Conservation (phyloP, 2,797 vertebrate genomes). For the Lates japonicus region DNA sequence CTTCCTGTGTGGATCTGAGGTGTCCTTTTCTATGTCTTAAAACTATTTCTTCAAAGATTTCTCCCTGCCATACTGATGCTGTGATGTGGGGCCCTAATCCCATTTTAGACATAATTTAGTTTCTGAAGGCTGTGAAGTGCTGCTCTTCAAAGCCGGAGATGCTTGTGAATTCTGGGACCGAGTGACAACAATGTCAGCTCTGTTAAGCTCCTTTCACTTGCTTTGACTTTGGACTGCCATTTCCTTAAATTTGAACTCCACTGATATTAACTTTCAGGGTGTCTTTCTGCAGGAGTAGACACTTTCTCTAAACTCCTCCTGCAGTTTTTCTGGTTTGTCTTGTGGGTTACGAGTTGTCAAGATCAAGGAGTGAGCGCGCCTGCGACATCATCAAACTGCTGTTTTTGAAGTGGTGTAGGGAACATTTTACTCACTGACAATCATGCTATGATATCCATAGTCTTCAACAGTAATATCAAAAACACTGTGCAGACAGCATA, state of each 20-base stretch:
- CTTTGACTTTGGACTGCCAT: slow-evolving; percentile 58
- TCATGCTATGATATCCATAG: background rate
- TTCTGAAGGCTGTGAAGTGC: slow-evolving; percentile 63
- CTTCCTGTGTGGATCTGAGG: slow-evolving; percentile 1
- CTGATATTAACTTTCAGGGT: slow-evolving; percentile 36
- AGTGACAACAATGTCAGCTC: slow-evolving; percentile 66
- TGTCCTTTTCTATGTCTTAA: slow-evolving; percentile 34
- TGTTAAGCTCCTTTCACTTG: slow-evolving; percentile 65
- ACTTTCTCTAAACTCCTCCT: slow-evolving; percentile 23
- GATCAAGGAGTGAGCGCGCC: slow-evolving; percentile 40
- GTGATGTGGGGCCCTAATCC: slow-evolving; percentile 69
- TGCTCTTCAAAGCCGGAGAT: slow-evolving; percentile 64
- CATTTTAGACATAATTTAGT: slow-evolving; percentile 66
- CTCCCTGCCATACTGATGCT: slow-evolving; percentile 49
- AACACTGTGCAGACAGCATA: background rate
- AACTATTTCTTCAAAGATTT: slow-evolving; percentile 65
- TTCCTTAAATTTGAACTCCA: slow-evolving; percentile 35
- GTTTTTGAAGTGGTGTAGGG: slow-evolving; percentile 9
- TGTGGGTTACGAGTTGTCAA: slow-evolving; percentile 35
- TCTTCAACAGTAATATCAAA: slow-evolving; percentile 8
- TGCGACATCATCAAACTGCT: slow-evolving; percentile 17
- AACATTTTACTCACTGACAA: slow-evolving; percentile 28
- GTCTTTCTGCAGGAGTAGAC: slow-evolving; percentile 33
- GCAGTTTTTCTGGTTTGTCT: slow-evolving; percentile 28
- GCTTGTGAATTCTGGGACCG: slow-evolving; percentile 46